Evolutionary conservation across 1,140 invertebrate species (phyloP).

Genomic region (Mamestra configurata): DNA sequence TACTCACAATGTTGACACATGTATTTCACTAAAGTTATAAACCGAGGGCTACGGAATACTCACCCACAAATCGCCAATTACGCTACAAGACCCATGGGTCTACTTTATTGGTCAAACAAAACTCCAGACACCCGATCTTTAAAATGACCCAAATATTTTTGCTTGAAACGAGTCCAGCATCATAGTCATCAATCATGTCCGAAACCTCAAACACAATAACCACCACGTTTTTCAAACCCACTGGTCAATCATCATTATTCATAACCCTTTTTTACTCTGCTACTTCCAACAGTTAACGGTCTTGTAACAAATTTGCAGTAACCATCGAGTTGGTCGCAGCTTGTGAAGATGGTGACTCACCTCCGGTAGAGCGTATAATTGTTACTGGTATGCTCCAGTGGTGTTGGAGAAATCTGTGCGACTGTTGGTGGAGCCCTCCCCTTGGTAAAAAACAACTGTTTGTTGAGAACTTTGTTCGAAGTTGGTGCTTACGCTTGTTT

Average conservation of each 20-base stretch:
- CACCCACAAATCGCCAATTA: no score
- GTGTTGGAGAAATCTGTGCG: slow-evolving; percentile 32
- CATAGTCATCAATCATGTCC: no score
- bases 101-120: no score
- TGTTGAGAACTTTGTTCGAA: background rate
- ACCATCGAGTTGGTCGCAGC: background rate
- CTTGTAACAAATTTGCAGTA: slow-evolving; percentile 3
- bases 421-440: background rate
- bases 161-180: no score
- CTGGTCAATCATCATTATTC: background rate
- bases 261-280: background rate
- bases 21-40: no score
- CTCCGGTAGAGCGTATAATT: slow-evolving; percentile 39
- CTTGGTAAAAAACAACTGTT: background rate
- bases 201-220: no score
- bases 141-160: no score
- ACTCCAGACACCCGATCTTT: no score
- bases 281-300: background rate
- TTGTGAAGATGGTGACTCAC: slow-evolving; percentile 22
- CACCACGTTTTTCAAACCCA: background rate
- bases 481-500: background rate
- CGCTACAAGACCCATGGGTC: no score
- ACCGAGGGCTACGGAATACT: no score
- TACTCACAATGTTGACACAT: background rate
- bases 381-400: slow-evolving; percentile 27